A percentile compares a stretch with the other conserved stretches of the same genome.
Evolutionary conservation across 2,888 invertebrate species (phyloP).

Genomic region (Corythucha ciliata): DNA sequence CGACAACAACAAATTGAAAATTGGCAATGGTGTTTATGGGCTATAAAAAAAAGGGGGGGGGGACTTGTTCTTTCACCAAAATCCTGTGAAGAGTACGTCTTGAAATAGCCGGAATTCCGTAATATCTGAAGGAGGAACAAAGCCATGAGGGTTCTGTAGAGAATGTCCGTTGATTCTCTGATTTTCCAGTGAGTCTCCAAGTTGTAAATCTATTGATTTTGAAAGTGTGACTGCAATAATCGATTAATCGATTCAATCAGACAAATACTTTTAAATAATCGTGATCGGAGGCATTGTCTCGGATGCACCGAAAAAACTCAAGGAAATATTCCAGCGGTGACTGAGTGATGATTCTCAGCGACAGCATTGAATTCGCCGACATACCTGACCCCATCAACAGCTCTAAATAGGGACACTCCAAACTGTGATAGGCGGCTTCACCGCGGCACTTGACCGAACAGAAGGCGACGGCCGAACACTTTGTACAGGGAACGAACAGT

Average conservation of each 20-base stretch:
- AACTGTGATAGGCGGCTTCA: slow-evolving; percentile 56
- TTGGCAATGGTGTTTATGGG: no score
- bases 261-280: slow-evolving; percentile 16
- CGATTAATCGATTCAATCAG: background rate
- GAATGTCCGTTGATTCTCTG: slow-evolving; percentile 56
- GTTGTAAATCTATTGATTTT: slow-evolving; percentile 44
- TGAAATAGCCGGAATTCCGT: slow-evolving; percentile 57
- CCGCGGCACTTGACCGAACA: slow-evolving; percentile 58
- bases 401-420: slow-evolving; percentile 65
- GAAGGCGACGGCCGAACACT: slow-evolving; percentile 68
- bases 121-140: slow-evolving; percentile 63
- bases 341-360: slow-evolving; percentile 68
- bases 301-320: slow-evolving; percentile 16
- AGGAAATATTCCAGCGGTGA: slow-evolving; percentile 43
- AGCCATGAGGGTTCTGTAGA: slow-evolving; percentile 68
- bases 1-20: no score
- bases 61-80: slow-evolving; percentile 8
- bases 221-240: background rate
- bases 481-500: slow-evolving; percentile 53
- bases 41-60: slow-evolving; percentile 4
- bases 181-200: slow-evolving; percentile 56
- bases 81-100: background rate
- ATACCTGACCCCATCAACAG: slow-evolving; percentile 72
- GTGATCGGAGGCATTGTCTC: slow-evolving; percentile 17
- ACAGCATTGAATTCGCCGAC: slow-evolving; percentile 67